Conservation (phyloP, 2,888 invertebrate genomes). For the Frankliniella intonsa region DNA sequence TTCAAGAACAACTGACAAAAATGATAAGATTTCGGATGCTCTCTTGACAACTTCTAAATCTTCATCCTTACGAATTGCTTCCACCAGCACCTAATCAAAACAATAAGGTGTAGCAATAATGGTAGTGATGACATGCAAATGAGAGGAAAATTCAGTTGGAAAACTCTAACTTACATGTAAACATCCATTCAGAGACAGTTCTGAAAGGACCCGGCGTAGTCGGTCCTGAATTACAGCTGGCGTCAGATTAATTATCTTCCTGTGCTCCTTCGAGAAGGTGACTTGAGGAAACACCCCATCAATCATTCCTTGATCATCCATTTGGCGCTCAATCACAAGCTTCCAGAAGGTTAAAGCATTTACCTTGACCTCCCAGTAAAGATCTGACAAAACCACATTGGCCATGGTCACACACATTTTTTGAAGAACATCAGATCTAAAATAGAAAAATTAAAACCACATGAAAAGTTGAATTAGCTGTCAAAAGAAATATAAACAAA, state of each 20-base stretch:
- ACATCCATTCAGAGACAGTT: constrained; percentile 64
- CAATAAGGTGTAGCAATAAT: constrained; percentile 28
- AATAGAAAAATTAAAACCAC: not conserved
- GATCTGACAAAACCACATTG: constrained; percentile 48
- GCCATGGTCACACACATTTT: constrained; percentile 61
- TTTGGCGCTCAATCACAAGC: constrained; percentile 58
- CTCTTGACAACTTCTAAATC: constrained; percentile 66
- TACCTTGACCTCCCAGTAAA: constrained; percentile 79
- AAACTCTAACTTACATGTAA: constrained; percentile 51
- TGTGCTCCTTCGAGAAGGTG: constrained; percentile 71
- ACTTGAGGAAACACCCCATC: constrained; percentile 73
- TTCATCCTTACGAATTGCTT: constrained; percentile 62
- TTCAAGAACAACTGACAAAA: constrained; percentile 53
- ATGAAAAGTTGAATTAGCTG: not conserved
- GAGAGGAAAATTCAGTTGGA: not conserved
- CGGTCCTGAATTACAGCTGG: constrained; percentile 61
- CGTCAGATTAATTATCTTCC: constrained; percentile 70
- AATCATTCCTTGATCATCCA: constrained; percentile 76
- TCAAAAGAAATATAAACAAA: not conserved
- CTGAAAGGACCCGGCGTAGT: constrained; percentile 60
- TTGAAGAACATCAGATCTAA: constrained; percentile 43
- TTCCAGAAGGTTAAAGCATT: constrained; percentile 69
- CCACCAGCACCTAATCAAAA: constrained; percentile 52
- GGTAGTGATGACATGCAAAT: constrained; percentile 19
- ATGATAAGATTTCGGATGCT: constrained; percentile 54